These are phyloP conservation scores for Octopus sinensis DNA, from an alignment of 1,140 invertebrate species.

Conservation along the genomic window DNA sequence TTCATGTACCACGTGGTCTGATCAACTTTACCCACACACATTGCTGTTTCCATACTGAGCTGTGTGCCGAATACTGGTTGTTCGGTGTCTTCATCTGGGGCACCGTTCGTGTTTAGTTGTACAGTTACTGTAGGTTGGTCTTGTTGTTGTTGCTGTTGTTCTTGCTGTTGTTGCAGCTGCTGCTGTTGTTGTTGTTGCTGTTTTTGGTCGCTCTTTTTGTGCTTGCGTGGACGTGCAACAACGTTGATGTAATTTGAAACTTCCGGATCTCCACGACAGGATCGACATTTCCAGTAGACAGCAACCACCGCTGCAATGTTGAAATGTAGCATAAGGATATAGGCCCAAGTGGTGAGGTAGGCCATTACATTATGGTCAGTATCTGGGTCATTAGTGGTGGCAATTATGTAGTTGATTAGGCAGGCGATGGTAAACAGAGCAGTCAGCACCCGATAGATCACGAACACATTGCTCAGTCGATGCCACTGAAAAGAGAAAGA, in stretches of 20 bases:
- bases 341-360: conserved; percentile 10
- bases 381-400: neutral
- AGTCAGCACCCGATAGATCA: neutral
- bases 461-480: neutral
- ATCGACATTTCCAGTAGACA: neutral
- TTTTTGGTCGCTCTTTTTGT: neutral
- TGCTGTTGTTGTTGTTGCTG: neutral
- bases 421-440: neutral
- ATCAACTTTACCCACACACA: neutral
- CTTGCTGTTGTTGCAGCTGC: neutral
- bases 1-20: conserved; percentile 32
- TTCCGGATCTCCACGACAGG: neutral
- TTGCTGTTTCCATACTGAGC: neutral
- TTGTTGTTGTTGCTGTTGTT: neutral
- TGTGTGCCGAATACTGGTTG: neutral
- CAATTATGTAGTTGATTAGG: conserved; percentile 6
- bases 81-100: neutral
- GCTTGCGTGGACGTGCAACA: neutral
- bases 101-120: neutral
- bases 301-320: neutral
- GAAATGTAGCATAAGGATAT: neutral
- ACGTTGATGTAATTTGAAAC: neutral
- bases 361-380: conserved; percentile 7
- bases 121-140: neutral
- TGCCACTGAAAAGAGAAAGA: conserved; percentile 9